Percentiles rank a stretch among this genome's conserved stretches.
phyloP scores from a whole-genome alignment of 2,113 vertebrate species.

The Catharus minimus region DNA sequence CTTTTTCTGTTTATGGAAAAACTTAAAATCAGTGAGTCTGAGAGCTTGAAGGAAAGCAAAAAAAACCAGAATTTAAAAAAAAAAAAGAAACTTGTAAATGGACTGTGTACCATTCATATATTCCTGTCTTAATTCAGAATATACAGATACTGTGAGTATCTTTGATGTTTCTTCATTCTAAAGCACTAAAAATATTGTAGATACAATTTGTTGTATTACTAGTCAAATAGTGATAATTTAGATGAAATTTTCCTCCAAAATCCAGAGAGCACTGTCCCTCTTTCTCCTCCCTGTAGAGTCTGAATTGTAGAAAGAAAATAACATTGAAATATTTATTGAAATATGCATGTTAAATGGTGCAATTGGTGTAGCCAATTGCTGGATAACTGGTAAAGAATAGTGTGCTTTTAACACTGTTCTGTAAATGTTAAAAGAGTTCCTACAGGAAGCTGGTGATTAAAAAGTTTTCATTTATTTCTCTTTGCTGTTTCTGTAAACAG shows the following conservation, averaged over 20 bases:
- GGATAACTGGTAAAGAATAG: not conserved
- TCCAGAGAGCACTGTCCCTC: not conserved
- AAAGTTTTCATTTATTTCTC: not conserved
- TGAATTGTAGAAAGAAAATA: not conserved
- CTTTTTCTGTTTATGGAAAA: not conserved
- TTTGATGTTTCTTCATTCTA: not conserved
- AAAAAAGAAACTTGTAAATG: not conserved
- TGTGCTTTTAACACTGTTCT: not conserved
- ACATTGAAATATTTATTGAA: not conserved
- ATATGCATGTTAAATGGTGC: not conserved
- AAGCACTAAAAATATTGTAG: not conserved
- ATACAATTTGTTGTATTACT: not conserved
- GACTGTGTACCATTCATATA: not conserved
- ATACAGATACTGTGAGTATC: not conserved
- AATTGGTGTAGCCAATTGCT: not conserved
- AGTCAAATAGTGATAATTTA: not conserved
- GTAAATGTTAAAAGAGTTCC: not conserved
- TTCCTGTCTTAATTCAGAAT: not conserved
- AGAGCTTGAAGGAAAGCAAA: not conserved
- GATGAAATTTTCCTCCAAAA: not conserved
- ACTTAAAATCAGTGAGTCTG: not conserved
- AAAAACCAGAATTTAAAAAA: not conserved
- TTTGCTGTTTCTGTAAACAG: not conserved
- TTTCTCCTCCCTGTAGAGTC: not conserved
- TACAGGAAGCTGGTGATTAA: not conserved